A percentile compares a stretch with the other conserved stretches of the same genome.
Conservation (phyloP, 2,888 invertebrate species). For the Geophilus truncorum region DNA sequence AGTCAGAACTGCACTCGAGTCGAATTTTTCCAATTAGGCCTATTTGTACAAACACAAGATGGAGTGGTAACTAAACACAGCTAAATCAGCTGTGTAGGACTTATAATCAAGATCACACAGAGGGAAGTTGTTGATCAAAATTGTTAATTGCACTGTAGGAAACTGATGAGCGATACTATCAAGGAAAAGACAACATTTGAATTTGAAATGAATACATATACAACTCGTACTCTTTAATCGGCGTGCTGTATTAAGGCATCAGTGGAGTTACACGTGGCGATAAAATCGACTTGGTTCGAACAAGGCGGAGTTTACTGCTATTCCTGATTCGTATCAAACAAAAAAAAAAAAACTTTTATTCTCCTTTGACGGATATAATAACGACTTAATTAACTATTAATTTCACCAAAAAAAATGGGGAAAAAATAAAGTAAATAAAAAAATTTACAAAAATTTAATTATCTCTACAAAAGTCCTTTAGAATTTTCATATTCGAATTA, state of each 20-base stretch:
- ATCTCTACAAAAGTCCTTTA: too few species aligned
- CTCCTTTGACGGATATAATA: too few species aligned
- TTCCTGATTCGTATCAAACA: too few species aligned
- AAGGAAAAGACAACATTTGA: slow-evolving; percentile 13
- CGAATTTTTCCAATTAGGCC: neutral
- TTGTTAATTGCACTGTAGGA: slow-evolving; percentile 7
- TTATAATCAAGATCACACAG: neutral
- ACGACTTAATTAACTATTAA: too few species aligned
- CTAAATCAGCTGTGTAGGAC: neutral
- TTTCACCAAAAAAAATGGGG: too few species aligned
- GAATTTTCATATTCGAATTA: neutral
- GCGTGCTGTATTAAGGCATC: neutral
- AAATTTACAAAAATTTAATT: too few species aligned
- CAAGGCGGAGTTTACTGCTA: neutral
- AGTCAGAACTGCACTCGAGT: neutral
- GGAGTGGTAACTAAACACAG: neutral
- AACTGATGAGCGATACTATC: neutral
- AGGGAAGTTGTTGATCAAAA: neutral
- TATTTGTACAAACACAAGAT: neutral
- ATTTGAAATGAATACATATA: slow-evolving; percentile 2
- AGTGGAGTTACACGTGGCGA: neutral
- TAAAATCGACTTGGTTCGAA: neutral
- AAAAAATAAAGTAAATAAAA: neutral
- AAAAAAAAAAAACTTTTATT: too few species aligned
- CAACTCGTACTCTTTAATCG: neutral